phyloP scores from a whole-genome alignment of 2,113 vertebrate genomes.

The Tautogolabrus adspersus region DNA sequence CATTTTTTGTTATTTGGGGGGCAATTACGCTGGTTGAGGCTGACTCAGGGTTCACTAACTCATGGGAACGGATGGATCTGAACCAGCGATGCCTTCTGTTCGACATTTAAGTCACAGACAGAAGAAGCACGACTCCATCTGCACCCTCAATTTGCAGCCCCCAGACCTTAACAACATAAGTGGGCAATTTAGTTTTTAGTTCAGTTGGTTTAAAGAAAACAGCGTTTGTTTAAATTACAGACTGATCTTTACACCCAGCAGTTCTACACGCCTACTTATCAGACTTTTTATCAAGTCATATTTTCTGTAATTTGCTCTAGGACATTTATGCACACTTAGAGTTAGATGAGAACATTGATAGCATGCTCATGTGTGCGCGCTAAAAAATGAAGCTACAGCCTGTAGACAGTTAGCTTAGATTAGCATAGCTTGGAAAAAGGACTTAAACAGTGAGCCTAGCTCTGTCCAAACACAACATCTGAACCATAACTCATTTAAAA shows the following conservation, averaged over 20 bases:
- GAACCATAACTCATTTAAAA: too few species aligned
- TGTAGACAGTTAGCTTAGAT: constrained; percentile 13
- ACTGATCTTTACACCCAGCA: neutral
- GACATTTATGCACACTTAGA: neutral
- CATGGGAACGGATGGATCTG: constrained; percentile 54
- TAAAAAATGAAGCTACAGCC: neutral
- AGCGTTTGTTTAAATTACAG: constrained; percentile 38
- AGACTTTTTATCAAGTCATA: neutral
- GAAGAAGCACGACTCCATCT: constrained; percentile 30
- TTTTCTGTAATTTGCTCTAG: neutral
- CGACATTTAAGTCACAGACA: constrained; percentile 24
- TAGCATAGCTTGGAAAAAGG: neutral
- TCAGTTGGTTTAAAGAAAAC: constrained; percentile 30
- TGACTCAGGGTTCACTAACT: constrained; percentile 25
- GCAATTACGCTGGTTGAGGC: constrained; percentile 26
- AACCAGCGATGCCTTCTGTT: constrained; percentile 19
- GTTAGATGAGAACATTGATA: neutral
- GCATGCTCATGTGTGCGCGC: too few species aligned
- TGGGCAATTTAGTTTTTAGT: constrained; percentile 49
- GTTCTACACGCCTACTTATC: neutral
- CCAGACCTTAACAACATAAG: constrained; percentile 61
- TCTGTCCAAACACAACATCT: neutral
- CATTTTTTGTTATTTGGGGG: neutral
- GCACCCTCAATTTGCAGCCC: constrained; percentile 47
- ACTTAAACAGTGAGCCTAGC: neutral